Conservation (phyloP, 2,113 vertebrate species). For the Elephantulus edwardii region DNA sequence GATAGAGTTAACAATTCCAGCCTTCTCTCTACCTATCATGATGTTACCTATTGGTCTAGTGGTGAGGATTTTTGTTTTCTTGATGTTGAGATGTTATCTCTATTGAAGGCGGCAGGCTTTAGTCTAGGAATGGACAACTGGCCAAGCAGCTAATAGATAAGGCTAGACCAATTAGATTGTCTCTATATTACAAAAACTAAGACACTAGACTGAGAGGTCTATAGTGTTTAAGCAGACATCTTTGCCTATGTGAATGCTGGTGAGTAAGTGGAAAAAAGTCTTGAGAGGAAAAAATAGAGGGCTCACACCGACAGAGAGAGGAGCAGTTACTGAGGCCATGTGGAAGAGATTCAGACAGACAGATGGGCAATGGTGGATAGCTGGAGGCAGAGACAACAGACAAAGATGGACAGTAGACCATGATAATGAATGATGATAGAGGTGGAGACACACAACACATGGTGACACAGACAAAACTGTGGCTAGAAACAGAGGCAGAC, state of each 20-base stretch:
- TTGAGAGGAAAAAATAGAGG: not conserved
- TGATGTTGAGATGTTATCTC: too few relatives aligned
- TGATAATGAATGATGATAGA: not conserved
- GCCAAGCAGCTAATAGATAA: not conserved
- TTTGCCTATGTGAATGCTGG: not conserved
- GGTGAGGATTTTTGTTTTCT: too few relatives aligned
- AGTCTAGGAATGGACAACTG: not conserved
- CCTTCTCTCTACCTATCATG: too few relatives aligned
- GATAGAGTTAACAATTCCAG: too few relatives aligned
- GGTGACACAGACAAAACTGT: too few relatives aligned
- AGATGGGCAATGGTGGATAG: not conserved
- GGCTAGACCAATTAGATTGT: not conserved
- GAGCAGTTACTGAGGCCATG: not conserved
- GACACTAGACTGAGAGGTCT: not conserved
- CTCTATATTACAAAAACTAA: not conserved
- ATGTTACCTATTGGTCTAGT: too few relatives aligned
- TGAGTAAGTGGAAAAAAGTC: not conserved
- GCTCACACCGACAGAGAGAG: not conserved
- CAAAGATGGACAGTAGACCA: not conserved
- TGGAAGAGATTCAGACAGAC: not conserved
- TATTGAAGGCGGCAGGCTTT: too few relatives aligned
- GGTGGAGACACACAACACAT: not conserved
- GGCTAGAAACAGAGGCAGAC: not conserved
- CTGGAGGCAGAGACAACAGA: not conserved
- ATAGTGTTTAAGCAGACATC: not conserved